phyloP scores from a whole-genome alignment of 2,797 vertebrate species.

The Vultur gryphus region DNA sequence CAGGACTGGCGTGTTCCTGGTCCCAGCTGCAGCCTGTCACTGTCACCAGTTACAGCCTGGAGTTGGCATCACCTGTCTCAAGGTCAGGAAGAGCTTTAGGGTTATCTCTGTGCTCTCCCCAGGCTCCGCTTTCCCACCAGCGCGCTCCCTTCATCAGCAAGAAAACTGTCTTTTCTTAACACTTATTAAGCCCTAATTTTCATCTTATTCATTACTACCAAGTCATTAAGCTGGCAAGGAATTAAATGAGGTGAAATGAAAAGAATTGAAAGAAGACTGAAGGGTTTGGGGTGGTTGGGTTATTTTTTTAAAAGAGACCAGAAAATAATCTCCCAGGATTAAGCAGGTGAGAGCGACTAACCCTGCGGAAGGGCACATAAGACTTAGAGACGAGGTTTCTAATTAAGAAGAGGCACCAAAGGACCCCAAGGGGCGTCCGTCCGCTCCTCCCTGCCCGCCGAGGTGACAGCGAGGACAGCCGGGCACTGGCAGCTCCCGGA shows the following conservation, averaged over 20 bases:
- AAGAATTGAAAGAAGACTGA: not conserved
- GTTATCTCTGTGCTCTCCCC: not conserved
- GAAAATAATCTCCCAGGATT: slow-evolving; percentile 26
- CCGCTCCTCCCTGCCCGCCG: not conserved
- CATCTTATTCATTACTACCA: slow-evolving; percentile 33
- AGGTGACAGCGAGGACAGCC: not conserved
- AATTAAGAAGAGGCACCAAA: not conserved
- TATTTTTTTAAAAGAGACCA: not conserved
- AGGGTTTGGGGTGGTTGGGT: not conserved
- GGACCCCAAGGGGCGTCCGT: not conserved
- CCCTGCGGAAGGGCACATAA: not conserved
- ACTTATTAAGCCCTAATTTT: slow-evolving; percentile 25
- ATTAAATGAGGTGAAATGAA: slow-evolving; percentile 39
- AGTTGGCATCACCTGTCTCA: not conserved
- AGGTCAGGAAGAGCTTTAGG: not conserved
- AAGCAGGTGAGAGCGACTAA: not conserved
- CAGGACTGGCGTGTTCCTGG: not conserved
- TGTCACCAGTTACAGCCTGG: accelerated
- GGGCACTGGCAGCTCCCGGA: accelerated
- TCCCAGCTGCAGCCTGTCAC: not conserved
- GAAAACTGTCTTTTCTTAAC: slow-evolving; percentile 3
- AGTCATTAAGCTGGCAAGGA: not conserved
- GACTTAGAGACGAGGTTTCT: not conserved
- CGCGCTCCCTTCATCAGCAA: not conserved
- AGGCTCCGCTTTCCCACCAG: slow-evolving; percentile 30